Percentiles rank a stretch among this genome's conserved stretches.
phyloP scores from a whole-genome alignment of 1,140 invertebrate species.

The Leptoteleia sp. region DNA sequence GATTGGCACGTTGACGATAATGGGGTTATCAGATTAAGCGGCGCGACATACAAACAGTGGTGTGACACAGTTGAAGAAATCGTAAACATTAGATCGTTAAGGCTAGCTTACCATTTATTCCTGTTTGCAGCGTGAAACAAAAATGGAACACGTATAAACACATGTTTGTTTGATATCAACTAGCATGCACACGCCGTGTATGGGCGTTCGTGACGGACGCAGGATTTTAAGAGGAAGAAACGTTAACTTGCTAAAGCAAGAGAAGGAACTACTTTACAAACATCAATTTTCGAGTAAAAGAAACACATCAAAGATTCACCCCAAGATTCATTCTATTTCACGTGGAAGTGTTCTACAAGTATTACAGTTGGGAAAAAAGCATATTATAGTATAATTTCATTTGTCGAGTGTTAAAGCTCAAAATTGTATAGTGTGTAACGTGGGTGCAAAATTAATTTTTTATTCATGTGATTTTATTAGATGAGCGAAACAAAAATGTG shows the following conservation, averaged over 20 bases:
- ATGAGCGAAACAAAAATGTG: too few relatives aligned
- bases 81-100: conserved; percentile 12
- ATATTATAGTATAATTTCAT: conserved; percentile 18
- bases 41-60: conserved; percentile 10
- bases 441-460: conserved; percentile 23
- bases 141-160: conserved; percentile 67
- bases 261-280: conserved; percentile 21
- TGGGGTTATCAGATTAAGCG: conserved; percentile 30
- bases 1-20: conserved; percentile 52
- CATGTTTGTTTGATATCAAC: conserved; percentile 35
- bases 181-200: conserved; percentile 24
- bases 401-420: conserved; percentile 1
- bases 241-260: conserved; percentile 26
- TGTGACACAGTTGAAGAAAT: conserved; percentile 6
- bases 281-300: conserved; percentile 44
- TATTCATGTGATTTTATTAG: too few relatives aligned
- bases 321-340: not conserved
- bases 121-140: conserved; percentile 77
- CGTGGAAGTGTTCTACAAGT: conserved; percentile 12
- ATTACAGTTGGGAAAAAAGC: too few relatives aligned
- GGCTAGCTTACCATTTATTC: conserved; percentile 79
- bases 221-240: conserved; percentile 53
- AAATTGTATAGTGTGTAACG: too few relatives aligned
- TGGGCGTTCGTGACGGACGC: too few relatives aligned
- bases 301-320: conserved; percentile 5